Percentiles rank a stretch among this genome's conserved stretches.
These are phyloP conservation scores for Gymnocephalus cernua DNA, from an alignment of 2,113 vertebrate genomes.

Conservation along the genomic window DNA sequence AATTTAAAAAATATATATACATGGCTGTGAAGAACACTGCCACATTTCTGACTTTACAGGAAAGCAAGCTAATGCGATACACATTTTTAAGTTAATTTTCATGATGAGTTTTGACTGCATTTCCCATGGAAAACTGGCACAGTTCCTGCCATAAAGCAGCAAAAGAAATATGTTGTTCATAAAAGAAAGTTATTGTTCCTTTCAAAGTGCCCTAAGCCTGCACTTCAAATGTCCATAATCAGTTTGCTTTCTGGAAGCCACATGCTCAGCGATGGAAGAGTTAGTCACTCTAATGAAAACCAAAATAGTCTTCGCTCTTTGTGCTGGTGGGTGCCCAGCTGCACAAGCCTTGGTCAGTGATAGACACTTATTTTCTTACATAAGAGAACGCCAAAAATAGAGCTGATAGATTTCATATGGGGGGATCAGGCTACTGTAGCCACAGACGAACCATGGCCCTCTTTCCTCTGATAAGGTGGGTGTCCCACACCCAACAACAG, in stretches of 20 bases:
- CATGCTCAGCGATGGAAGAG: slow-evolving; percentile 65
- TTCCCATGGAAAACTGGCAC: slow-evolving; percentile 82
- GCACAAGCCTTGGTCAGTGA: slow-evolving; percentile 41
- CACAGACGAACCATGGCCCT: slow-evolving; percentile 14
- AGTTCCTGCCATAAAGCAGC: slow-evolving; percentile 56
- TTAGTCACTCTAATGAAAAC: slow-evolving; percentile 67
- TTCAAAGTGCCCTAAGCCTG: slow-evolving; percentile 70
- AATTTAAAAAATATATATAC: background rate
- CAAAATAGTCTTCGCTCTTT: slow-evolving; percentile 67
- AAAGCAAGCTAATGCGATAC: slow-evolving; percentile 38
- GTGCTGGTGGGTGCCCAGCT: slow-evolving; percentile 60
- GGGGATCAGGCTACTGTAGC: slow-evolving; percentile 1
- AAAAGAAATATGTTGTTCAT: slow-evolving; percentile 73
- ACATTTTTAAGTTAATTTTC: slow-evolving; percentile 67
- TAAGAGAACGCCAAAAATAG: slow-evolving; percentile 55
- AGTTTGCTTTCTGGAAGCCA: slow-evolving; percentile 76
- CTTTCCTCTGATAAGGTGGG: slow-evolving; percentile 61
- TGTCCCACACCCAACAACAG: slow-evolving; percentile 47
- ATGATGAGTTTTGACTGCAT: slow-evolving; percentile 65
- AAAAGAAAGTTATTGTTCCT: slow-evolving; percentile 79
- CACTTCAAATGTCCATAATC: slow-evolving; percentile 74
- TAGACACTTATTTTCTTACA: slow-evolving; percentile 51
- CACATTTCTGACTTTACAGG: slow-evolving; percentile 39
- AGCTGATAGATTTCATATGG: slow-evolving; percentile 55
- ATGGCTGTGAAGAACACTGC: slow-evolving; percentile 5